Base-by-base conservation (phyloP, 2,797 vertebrate genomes). In the Choloepus didactylus region DNA sequence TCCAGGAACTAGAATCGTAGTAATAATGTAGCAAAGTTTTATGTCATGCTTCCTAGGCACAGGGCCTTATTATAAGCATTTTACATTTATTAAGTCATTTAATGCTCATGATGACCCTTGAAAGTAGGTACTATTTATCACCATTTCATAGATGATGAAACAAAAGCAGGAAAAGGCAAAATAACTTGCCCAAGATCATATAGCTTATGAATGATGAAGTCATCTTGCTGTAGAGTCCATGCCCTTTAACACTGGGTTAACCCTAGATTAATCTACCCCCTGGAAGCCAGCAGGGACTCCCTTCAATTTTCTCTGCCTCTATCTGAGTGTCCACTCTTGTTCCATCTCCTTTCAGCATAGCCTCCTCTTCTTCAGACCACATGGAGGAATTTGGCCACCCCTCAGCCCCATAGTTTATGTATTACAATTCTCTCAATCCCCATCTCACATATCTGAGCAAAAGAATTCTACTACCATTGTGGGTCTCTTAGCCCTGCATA, bases 1-100 rank as follows among this genome's bases (percentile, higher is more conserved):
- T 15, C 23, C 27, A 89, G 29, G 25, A 91, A 80, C 54, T 66
- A 89, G 92, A 91, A 92, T 62, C 51, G 87, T 19, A 95, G 90
- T 38, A 81, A 19, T 66, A 35, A 49, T 51, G 18, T 8, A 80
- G 27, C 76, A 87, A 93, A 87, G 18, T 38, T 62, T 84, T 79
- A 25, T 46, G 31, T 87, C 35, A 31, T 31, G 19, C 23, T 90
- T 93, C 49, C n/a, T 88, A 90, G 38, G 60, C 14, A 41, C 3
- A 19, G 75, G 35, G 35, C 15, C 21, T 75, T 89, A 44, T 62
- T 62, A 54, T 69, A 87, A 84, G n/a, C 11, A 41, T 29, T 66
- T 87, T 89, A 92, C 5, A 49, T 54, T 25, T 70, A 85, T 87
- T 35, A 70, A 59, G 19, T 77, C 31, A 12, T 80, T 84, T 41